Percentiles rank a stretch among this genome's conserved stretches.
These are phyloP conservation scores for Cossypha caffra DNA, from an alignment of 2,797 vertebrate genomes.

Conservation along the genomic window DNA sequence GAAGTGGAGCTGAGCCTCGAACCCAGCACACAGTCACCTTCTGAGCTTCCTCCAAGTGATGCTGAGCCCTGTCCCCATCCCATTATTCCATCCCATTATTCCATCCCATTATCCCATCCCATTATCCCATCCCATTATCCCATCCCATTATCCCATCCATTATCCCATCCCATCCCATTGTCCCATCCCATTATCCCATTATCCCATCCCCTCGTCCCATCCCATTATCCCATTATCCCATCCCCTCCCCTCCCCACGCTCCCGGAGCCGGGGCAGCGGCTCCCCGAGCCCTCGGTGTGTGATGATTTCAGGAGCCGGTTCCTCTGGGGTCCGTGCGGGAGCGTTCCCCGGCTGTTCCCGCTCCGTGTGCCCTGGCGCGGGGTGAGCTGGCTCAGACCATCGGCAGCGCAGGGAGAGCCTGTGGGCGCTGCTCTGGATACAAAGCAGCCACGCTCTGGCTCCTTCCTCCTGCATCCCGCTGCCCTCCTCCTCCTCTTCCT, in stretches of 20 bases:
- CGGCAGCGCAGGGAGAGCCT: constrained; percentile 69
- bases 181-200: not conserved
- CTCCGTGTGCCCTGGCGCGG: constrained; percentile 68
- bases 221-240: not conserved
- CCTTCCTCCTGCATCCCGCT: constrained; percentile 53
- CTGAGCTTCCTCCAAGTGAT: not conserved
- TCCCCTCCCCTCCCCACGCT: not conserved
- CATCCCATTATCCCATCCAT: not conserved
- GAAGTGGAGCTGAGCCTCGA: not conserved
- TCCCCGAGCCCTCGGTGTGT: not conserved
- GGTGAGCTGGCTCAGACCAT: constrained; percentile 90
- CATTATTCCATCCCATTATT: too few species aligned
- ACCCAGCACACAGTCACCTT: not conserved
- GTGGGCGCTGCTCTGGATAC: constrained; percentile 77
- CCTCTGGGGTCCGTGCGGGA: constrained; percentile 8
- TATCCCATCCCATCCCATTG: not conserved
- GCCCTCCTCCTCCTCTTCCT: not conserved
- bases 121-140: too few species aligned
- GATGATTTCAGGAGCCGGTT: constrained; percentile 43
- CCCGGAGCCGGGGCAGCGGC: not conserved
- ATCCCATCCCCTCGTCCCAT: not conserved
- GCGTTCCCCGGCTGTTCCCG: not conserved
- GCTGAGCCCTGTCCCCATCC: not conserved
- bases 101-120: not conserved
- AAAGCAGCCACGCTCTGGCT: constrained; percentile 80